Base-by-base conservation (phyloP, 1,140 invertebrate species). In the Drosophila subobscura region DNA sequence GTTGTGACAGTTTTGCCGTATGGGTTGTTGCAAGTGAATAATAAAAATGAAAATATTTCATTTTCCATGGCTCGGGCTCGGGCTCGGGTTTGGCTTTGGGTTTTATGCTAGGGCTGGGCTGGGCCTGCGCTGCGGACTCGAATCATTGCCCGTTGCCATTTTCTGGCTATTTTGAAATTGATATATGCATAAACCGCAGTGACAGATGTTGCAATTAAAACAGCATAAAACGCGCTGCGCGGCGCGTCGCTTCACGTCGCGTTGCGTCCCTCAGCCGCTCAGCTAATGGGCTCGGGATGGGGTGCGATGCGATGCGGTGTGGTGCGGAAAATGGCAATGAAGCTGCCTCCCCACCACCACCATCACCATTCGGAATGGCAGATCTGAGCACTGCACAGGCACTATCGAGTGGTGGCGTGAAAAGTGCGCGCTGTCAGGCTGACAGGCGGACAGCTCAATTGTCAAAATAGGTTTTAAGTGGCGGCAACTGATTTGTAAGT, bases 181-280 rank as follows among this genome's bases (percentile, higher is more conserved):
- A 88, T 88, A 88, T 88, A 88, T 88, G 83, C 83, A 88, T 88
- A 90, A 90, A 90, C 89, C 89, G 76, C 89, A 90, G 84, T 89
- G 89, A 90, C 89, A 90, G 89, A 90, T 90, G 89, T 90, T 90
- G 89, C 89, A 90, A 90, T 90, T 90, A 90, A 90, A 90, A 79
- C 68, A 70, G 89, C 84, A 89, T 90, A 90, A 90, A 90, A 89
- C 64, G 53, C 20, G 52, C 52, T 20, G 16, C 20, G 52, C 52
- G 67, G 1, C 33, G 33, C 33, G 10, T 4, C 59, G 66, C 61
- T 42, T 61, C 16, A 20, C 16, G 67, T 6, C 10, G 33, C 33
- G 10, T 12, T 55, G 66, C 61, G 47, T 61, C 66, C 55, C 71
- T 77, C 59, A 37, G 14, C 29, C 57, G n/a, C 29, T 8, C 42